Percentiles rank a stretch among this genome's conserved stretches.
Evolutionary conservation across 2,888 invertebrate species (phyloP).

Genomic region (Chrysolina americana): DNA sequence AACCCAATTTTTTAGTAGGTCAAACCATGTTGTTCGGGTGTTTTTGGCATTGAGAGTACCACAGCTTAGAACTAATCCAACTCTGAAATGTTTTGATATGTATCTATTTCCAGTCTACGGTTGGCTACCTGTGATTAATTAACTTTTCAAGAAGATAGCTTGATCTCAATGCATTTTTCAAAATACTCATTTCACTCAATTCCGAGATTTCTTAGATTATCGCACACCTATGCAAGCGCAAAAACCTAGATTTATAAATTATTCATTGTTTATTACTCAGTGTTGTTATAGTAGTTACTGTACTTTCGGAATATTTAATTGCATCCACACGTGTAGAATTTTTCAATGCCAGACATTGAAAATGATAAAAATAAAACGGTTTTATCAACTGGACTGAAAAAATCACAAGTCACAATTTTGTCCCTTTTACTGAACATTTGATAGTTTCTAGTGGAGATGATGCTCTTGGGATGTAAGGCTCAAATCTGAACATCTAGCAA

Average conservation of each 20-base stretch:
- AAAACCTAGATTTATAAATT: conserved; percentile 22
- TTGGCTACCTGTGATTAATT: too few relatives aligned
- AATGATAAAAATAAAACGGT: conserved; percentile 14
- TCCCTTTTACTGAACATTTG: too few relatives aligned
- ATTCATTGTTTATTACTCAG: conserved; percentile 24
- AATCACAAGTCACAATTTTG: too few relatives aligned
- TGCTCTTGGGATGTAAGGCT: too few relatives aligned
- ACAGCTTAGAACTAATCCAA: not conserved
- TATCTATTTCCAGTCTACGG: not conserved
- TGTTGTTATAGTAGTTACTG: conserved; percentile 29
- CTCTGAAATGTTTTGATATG: not conserved
- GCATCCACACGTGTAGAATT: conserved; percentile 27
- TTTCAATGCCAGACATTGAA: conserved; percentile 19
- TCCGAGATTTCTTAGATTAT: not conserved
- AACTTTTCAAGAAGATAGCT: too few relatives aligned
- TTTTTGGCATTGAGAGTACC: not conserved
- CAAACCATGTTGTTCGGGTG: not conserved
- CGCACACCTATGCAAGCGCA: not conserved
- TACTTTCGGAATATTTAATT: conserved; percentile 28
- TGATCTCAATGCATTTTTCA: not conserved
- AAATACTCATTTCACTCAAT: not conserved
- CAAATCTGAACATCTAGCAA: too few relatives aligned
- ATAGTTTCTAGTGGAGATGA: too few relatives aligned
- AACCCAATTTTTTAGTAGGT: not conserved
- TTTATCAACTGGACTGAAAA: not conserved